Base-by-base conservation (phyloP, 2,113 vertebrate species). In the Eulacestoma nigropectus region DNA sequence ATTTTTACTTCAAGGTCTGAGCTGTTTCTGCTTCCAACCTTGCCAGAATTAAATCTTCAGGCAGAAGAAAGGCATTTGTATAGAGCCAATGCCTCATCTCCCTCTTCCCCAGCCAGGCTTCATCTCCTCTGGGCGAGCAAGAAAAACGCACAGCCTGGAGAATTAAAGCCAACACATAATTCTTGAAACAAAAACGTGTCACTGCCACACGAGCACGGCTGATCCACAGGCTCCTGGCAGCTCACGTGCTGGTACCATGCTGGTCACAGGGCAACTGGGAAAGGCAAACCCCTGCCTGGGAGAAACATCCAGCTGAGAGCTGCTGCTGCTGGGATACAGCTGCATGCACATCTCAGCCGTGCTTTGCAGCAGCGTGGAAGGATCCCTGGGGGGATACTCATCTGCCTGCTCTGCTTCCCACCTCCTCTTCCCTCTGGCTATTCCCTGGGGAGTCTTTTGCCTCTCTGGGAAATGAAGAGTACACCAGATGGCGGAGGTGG, bases 311-410 rank as follows among this genome's bases (percentile, higher is more conserved):
- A 73, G 67, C 25, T 2, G 4, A 44, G 46, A 86, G 42, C 50
- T 29, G 75, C 64, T 37, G 77, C 62, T 49, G 47, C 3, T 57
- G 80, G 72, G 68, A 41, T 46, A 46, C 41, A 88, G 59, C 67
- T 75, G 60, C 4, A 0, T 1, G n/a, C 32, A 27, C 26, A 21
- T 52, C 79, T 75, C 79, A 63, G 77, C 68, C 32, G 29, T 0
- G 0, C 57, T 79, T 32, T 22, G 52, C 70, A 52, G 41, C 79
- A 65, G 63, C 0, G 0, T 11, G 26, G 42, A 83, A 13, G 20
- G 7, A 81, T 74, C 55, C 32, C 46, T 57, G 49, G 26, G 19
- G n/a, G 49, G 32, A 87, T 20, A 47, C 1, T 39, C 13, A 22
- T 76, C 42, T 92, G 8, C 42, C 30, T 41, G 62, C 39, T 65